phyloP scores from a whole-genome alignment of 2,888 invertebrate genomes.

The Amblyteles armatorius region DNA sequence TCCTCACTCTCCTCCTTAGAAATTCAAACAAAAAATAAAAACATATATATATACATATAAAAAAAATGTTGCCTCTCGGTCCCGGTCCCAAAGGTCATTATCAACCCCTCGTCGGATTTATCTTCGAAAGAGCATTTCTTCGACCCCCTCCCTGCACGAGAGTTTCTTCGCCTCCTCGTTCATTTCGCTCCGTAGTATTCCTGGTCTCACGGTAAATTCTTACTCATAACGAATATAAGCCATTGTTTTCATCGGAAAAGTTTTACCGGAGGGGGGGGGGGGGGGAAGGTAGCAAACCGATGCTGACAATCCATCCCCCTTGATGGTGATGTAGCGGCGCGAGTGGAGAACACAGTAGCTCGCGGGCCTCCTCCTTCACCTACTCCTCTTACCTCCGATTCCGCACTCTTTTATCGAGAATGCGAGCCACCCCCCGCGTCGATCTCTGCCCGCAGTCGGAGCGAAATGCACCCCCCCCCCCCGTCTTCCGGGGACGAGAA shows the following conservation, averaged over 20 bases:
- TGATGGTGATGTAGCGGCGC: slow-evolving; percentile 8
- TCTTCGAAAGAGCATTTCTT: too few species aligned
- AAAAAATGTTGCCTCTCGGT: too few species aligned
- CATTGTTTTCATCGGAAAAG: slow-evolving; percentile 40
- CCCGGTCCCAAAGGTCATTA: too few species aligned
- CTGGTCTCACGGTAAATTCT: background rate
- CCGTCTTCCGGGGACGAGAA: slow-evolving; percentile 31
- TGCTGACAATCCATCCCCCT: slow-evolving; percentile 27
- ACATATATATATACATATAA: too few species aligned
- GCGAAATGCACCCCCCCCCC: slow-evolving; percentile 14
- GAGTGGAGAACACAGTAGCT: slow-evolving; percentile 12
- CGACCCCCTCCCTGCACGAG: background rate
- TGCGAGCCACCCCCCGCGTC: slow-evolving; percentile 32
- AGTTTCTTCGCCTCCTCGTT: background rate
- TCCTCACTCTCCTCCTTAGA: background rate
- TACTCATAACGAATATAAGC: slow-evolving; percentile 17
- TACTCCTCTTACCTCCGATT: slow-evolving; percentile 1
- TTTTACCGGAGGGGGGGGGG: background rate
- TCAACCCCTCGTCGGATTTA: too few species aligned
- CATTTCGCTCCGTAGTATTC: background rate
- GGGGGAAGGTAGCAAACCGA: background rate
- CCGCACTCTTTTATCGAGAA: slow-evolving; percentile 36
- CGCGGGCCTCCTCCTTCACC: background rate
- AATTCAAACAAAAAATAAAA: background rate
- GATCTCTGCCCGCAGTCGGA: slow-evolving; percentile 30